phyloP scores from a whole-genome alignment of 1,140 invertebrate genomes.

The Microvelia longipes region DNA sequence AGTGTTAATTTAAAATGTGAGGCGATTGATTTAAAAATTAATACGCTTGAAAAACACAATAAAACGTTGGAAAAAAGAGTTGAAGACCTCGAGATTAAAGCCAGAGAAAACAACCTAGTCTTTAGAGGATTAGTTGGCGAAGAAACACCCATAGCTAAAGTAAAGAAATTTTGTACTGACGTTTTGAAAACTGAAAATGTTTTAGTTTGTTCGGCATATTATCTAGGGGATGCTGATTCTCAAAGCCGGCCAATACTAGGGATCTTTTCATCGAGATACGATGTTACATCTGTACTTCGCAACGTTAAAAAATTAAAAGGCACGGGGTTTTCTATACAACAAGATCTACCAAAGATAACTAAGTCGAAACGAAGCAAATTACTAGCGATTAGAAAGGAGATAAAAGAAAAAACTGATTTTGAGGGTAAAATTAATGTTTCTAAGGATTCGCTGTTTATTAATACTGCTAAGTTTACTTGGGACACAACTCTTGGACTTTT shows the following conservation, averaged over 20 bases:
- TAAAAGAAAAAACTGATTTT: neutral
- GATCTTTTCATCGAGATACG: neutral
- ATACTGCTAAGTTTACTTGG: neutral
- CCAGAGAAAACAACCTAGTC: neutral
- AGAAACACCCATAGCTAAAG: neutral
- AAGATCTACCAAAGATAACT: neutral
- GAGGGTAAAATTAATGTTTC: neutral
- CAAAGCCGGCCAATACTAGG: neutral
- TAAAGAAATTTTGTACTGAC: neutral
- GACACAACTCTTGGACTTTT: neutral
- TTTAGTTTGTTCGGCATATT: neutral
- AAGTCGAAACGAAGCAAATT: neutral
- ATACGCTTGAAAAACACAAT: neutral
- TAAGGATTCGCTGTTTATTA: neutral
- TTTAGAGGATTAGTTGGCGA: neutral
- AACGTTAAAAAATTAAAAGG: neutral
- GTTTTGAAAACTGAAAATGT: neutral
- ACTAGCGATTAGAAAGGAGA: neutral
- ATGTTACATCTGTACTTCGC: neutral
- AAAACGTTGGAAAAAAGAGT: neutral
- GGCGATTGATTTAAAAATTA: neutral
- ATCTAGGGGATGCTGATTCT: neutral
- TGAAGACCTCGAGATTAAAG: neutral
- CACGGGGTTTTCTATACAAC: neutral
- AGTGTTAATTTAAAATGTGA: neutral